A percentile compares a stretch with the other conserved stretches of the same genome.
Conservation (phyloP, 2,888 invertebrate species). For the Hoplodrina blanda region DNA sequence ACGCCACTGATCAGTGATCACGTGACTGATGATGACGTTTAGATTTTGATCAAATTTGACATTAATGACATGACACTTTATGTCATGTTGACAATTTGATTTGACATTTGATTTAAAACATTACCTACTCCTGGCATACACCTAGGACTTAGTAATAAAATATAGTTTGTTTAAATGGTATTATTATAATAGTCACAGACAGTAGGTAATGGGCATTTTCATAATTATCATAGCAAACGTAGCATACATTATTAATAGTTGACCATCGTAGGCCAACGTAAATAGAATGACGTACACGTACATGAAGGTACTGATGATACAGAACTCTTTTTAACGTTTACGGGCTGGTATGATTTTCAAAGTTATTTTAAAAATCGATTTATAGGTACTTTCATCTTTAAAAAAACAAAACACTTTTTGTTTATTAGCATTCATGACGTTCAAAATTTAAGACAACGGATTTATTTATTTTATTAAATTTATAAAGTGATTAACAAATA, state of each 20-base stretch:
- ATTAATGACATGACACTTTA: no score
- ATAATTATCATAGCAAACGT: no score
- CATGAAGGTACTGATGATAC: background rate
- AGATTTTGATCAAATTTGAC: no score
- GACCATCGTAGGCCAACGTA: no score
- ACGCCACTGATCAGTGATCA: conserved; percentile 2
- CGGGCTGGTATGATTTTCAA: background rate
- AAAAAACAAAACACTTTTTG: conserved; percentile 64
- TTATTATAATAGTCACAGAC: no score
- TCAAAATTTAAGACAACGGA: conserved; percentile 64
- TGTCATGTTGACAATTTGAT: background rate
- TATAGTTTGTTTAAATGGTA: no score
- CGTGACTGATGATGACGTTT: conserved; percentile 39
- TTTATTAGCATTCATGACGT: conserved; percentile 41
- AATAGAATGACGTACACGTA: no score
- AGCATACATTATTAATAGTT: no score
- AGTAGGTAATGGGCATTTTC: no score
- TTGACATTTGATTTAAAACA: background rate
- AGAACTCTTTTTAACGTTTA: conserved; percentile 10
- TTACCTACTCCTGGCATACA: no score
- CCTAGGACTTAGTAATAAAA: no score
- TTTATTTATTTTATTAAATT: conserved; percentile 48
- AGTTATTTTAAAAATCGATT: conserved; percentile 47
- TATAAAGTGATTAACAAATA: conserved; percentile 48
- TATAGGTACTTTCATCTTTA: conserved; percentile 2